Base-by-base conservation (phyloP, 2,113 vertebrate species). In the Nothobranchius furzeri region DNA sequence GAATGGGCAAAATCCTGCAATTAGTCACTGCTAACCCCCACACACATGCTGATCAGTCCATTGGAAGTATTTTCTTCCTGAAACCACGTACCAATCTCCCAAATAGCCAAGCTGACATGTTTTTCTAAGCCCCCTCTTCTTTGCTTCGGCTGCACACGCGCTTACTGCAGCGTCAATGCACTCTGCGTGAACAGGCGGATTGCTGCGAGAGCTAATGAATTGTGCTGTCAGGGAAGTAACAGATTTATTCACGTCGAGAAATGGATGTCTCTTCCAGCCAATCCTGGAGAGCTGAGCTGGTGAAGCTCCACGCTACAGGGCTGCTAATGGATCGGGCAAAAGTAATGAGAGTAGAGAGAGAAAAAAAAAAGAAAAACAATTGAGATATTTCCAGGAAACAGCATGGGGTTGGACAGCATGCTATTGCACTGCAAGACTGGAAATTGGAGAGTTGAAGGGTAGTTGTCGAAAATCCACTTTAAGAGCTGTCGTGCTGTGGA, bases 171-270 rank as follows among this genome's bases (percentile, higher is more conserved):
- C 17, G 68, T 62, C 40, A 55, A 74, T 81, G 73, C 83, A 72
- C 81, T 83, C 73, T 56, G 77, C 68, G 52, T 79, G 83, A 81
- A 79, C 73, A 69, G 75, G 76, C 85, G 64, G 76, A 84, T 74
- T 78, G 83, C 82, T 73, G 82, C 9, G 48, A 58, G 70, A 74
- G 80, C 81, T 87, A 87, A 89, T 90, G 85, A 89, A 89, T 88
- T 88, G 89, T 72, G 79, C 83, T 88, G 86, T 87, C 87, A 86
- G 83, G 83, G 83, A 86, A 83, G 75, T 68, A 85, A 83, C 86
- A 82, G 86, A 88, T 89, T 83, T 89, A 89, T 90, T 90, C 88
- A 85, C 87, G 75, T 88, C 70, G 48, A 60, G 72, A 79, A 87
- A 82, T 68, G 71, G 70, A 82, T 67, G 70, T 86, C 82, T 81